Evolutionary conservation across 2,888 invertebrate genomes (phyloP).

Genomic region (Yponomeuta sedellus): DNA sequence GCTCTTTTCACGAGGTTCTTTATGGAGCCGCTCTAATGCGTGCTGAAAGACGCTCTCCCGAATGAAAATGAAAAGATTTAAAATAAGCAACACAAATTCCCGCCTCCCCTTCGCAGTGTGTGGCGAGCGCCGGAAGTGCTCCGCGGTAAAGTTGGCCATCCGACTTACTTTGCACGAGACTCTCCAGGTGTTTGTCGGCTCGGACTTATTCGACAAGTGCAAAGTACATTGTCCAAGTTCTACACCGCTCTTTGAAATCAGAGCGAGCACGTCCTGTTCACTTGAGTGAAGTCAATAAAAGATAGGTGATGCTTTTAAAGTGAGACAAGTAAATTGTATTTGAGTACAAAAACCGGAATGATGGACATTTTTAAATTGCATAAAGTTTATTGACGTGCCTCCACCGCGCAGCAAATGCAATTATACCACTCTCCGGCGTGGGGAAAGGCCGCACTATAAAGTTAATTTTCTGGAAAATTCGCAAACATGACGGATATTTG

Average conservation of each 20-base stretch:
- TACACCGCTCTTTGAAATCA: neutral
- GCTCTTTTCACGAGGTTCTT: slow-evolving; percentile 2
- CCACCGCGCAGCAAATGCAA: neutral
- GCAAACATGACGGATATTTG: neutral
- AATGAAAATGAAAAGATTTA: slow-evolving; percentile 10
- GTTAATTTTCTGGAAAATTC: neutral
- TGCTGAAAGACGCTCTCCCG: slow-evolving; percentile 27
- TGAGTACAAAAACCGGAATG: slow-evolving; percentile 12
- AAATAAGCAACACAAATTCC: slow-evolving; percentile 8
- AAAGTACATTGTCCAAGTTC: neutral
- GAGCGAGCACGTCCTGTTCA: neutral
- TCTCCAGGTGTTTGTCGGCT: neutral
- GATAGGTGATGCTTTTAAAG: slow-evolving; percentile 16
- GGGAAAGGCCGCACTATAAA: neutral
- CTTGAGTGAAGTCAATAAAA: slow-evolving; percentile 18
- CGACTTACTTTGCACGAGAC: neutral
- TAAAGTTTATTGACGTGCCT: slow-evolving; percentile 17
- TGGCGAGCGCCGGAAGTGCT: neutral
- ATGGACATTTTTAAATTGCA: slow-evolving; percentile 21
- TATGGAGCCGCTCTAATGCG: slow-evolving; percentile 34
- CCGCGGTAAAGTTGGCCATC: neutral
- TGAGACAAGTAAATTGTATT: slow-evolving; percentile 13
- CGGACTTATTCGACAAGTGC: neutral
- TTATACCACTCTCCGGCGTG: neutral
- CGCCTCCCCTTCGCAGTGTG: neutral